A percentile compares a stretch with the other conserved stretches of the same genome.
These are phyloP conservation scores for Acleris emargana DNA, from an alignment of 2,888 invertebrate species.

Conservation along the genomic window DNA sequence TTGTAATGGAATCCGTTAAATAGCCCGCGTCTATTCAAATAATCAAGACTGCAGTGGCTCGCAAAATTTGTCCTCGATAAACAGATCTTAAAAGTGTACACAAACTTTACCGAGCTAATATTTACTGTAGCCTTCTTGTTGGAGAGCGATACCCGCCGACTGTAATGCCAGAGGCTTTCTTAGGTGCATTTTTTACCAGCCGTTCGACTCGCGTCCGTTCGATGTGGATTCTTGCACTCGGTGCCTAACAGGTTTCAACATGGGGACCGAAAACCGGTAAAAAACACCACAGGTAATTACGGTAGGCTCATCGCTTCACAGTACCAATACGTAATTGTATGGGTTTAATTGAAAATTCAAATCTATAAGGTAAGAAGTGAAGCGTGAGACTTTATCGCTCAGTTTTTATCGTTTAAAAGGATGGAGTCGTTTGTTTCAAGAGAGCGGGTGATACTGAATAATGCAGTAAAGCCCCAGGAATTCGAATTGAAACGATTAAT, in stretches of 20 bases:
- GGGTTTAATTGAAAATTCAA: slow-evolving; percentile 53
- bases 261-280: slow-evolving; percentile 75
- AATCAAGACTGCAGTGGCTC: slow-evolving; percentile 37
- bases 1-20: slow-evolving; percentile 30
- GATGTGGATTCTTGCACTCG: slow-evolving; percentile 71
- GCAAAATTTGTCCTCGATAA: slow-evolving; percentile 43
- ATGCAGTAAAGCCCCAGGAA: slow-evolving; percentile 32
- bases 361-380: slow-evolving; percentile 37
- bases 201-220: slow-evolving; percentile 64
- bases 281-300: slow-evolving; percentile 78
- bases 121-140: slow-evolving; percentile 49
- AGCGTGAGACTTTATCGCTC: slow-evolving; percentile 36
- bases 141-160: slow-evolving; percentile 52
- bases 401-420: slow-evolving; percentile 33
- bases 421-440: slow-evolving; percentile 37
- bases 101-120: slow-evolving; percentile 50
- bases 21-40: slow-evolving; percentile 43
- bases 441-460: slow-evolving; percentile 28
- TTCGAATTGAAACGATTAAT: slow-evolving; percentile 31
- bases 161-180: slow-evolving; percentile 65
- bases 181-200: slow-evolving; percentile 65
- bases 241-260: slow-evolving; percentile 75
- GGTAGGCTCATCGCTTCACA: slow-evolving; percentile 68
- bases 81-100: slow-evolving; percentile 47
- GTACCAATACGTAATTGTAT: slow-evolving; percentile 57